phyloP scores from a whole-genome alignment of 2,113 vertebrate genomes.

The Shinisaurus crocodilurus region DNA sequence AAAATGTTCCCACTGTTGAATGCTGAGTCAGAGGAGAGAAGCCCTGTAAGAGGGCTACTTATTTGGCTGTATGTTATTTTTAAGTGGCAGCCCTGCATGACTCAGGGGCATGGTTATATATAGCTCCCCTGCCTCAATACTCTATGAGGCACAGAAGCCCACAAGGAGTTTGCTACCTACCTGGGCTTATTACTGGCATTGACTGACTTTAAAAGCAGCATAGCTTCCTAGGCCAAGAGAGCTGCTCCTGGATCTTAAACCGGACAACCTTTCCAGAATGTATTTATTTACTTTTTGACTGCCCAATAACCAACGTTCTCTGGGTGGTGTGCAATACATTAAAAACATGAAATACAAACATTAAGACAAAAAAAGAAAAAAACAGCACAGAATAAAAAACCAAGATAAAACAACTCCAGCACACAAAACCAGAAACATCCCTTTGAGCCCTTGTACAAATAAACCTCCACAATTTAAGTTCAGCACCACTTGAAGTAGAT shows the following conservation, averaged over 20 bases:
- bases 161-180: not conserved
- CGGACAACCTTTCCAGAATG: not conserved
- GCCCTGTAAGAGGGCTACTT: not conserved
- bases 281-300: too few species aligned
- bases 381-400: too few species aligned
- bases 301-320: too few species aligned
- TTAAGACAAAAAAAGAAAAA: too few species aligned
- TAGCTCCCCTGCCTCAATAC: constrained; percentile 12
- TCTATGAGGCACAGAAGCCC: constrained; percentile 39
- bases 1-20: not conserved
- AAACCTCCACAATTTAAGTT: too few species aligned
- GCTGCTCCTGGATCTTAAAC: not conserved
- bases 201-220: not conserved
- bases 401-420: too few species aligned
- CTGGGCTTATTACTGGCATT: not conserved
- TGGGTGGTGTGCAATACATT: too few species aligned
- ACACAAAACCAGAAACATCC: not conserved
- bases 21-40: not conserved
- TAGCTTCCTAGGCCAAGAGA: not conserved
- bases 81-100: constrained; percentile 34
- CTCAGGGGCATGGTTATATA: constrained; percentile 46
- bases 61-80: constrained; percentile 42
- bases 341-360: too few species aligned
- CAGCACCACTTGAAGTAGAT: too few species aligned
- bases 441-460: not conserved